Evolutionary conservation across 2,888 invertebrate species (phyloP).

Genomic region (Cerceris ruficornis): DNA sequence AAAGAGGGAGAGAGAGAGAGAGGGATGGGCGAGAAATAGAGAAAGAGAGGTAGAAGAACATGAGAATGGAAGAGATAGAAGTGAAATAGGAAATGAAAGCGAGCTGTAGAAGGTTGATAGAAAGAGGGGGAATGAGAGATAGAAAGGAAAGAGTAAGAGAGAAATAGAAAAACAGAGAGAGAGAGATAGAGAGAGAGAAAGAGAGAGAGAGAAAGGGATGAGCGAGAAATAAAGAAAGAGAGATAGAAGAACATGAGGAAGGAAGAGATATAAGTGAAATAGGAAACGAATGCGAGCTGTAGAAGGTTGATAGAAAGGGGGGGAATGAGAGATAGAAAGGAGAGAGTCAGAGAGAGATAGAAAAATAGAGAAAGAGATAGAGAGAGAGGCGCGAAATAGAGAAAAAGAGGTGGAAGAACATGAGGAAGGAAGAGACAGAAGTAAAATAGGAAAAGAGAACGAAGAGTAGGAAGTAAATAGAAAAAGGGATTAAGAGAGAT

Average conservation of each 20-base stretch:
- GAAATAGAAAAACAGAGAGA: slow-evolving; percentile 29
- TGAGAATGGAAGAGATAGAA: slow-evolving; percentile 17
- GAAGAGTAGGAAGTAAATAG: slow-evolving; percentile 17
- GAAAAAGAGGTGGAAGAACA: not conserved
- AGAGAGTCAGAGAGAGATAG: too few species aligned
- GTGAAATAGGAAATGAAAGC: slow-evolving; percentile 8
- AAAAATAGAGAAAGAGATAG: slow-evolving; percentile 23
- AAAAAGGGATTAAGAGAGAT: too few species aligned
- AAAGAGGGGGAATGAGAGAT: too few species aligned
- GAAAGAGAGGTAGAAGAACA: slow-evolving; percentile 9
- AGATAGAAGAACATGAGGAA: slow-evolving; percentile 3
- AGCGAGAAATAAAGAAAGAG: slow-evolving; percentile 39
- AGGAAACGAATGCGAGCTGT: not conserved
- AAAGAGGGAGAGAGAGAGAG: slow-evolving; percentile 5
- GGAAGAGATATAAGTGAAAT: slow-evolving; percentile 23
- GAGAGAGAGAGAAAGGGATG: slow-evolving; percentile 24
- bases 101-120: slow-evolving; percentile 20
- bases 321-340: too few species aligned
- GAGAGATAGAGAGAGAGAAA: slow-evolving; percentile 14
- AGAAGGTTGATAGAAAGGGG: slow-evolving; percentile 27
- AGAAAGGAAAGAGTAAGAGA: too few species aligned
- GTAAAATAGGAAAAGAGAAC: slow-evolving; percentile 6
- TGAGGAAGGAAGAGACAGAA: slow-evolving; percentile 8
- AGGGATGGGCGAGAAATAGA: slow-evolving; percentile 46
- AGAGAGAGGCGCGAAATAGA: slow-evolving; percentile 36